Base-by-base conservation (phyloP, 2,113 vertebrate genomes). In the Caretta caretta region DNA sequence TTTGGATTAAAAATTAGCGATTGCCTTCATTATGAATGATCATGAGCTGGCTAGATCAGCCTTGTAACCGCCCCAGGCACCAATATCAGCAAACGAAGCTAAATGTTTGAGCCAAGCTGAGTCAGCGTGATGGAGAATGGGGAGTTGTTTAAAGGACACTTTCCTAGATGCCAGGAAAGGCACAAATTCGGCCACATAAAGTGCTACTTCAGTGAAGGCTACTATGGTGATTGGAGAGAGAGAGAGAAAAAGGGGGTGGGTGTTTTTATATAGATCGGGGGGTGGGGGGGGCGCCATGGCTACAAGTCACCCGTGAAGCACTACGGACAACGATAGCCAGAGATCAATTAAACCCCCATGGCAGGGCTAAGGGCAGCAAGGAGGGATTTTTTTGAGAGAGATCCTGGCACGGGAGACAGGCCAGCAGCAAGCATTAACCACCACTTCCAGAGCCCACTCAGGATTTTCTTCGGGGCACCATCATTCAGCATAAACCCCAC, bases 1-100 rank as follows among this genome's bases (percentile, higher is more conserved):
- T 38, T 48, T 78, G 94, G 95, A 56, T 95, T 91, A 84, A 91
- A 93, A 93, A 93, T 94, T 88, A 95, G 96, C 86, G 80, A 84
- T 93, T 91, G 93, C 94, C 94, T 86, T 80, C 16, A 24, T 56
- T 56, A 56, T 24, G 22, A 56, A 56, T 3, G 24, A 56, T 56
- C 25, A 25, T 56, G 54, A 56, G 54, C 54, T 25, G 54, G 20
- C 3, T 62, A 6, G 38, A 42, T 42, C 38, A 5, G 38, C 38
- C 27, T 59, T 59, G 57, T 8, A 65, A 65, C 29, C 35, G 29
- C 12, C 12, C 29, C 59, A 35, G 27, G 27, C 59, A 31, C 27
- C 29, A 16, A 16, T 14, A 65, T 65, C 27, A 65, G 29, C 27
- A 65, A 31, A 29, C 12, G 29, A 65, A 31, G 59, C 59, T 14